Evolutionary conservation across 2,113 vertebrate genomes (phyloP).

Genomic region (Bos javanicus): DNA sequence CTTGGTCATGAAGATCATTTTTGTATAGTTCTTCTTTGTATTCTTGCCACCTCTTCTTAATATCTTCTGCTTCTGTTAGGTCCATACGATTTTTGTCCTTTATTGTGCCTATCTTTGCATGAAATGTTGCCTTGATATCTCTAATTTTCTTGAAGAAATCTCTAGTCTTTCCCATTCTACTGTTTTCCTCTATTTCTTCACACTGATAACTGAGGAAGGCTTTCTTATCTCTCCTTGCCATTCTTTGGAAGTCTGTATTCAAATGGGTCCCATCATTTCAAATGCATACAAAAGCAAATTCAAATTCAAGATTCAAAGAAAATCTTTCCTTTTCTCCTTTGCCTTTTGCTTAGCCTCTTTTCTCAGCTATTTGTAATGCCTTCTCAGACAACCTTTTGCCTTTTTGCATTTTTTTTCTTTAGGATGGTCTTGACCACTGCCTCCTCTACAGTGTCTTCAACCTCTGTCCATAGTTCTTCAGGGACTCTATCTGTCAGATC

Average conservation of each 20-base stretch:
- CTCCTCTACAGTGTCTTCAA: not conserved
- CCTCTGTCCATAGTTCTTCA: not conserved
- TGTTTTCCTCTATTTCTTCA: not conserved
- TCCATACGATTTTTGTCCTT: not conserved
- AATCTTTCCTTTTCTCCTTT: not conserved
- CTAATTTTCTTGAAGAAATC: not conserved
- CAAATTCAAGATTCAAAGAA: too few species aligned
- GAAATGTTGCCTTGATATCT: not conserved
- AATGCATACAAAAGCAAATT: too few species aligned
- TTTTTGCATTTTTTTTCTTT: not conserved
- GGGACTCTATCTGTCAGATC: not conserved
- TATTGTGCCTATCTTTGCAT: not conserved
- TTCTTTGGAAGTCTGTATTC: not conserved
- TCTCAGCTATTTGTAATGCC: not conserved
- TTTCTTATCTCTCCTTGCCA: not conserved
- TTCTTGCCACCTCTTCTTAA: not conserved
- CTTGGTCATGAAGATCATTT: not conserved
- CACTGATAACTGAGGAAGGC: accelerated
- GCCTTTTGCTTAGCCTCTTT: accelerated
- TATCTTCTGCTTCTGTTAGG: not conserved
- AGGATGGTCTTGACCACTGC: not conserved
- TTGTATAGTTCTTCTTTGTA: not conserved
- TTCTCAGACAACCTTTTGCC: not conserved
- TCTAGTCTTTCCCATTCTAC: not conserved
- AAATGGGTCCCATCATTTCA: not conserved